A percentile compares a stretch with the other conserved stretches of the same genome.
These are phyloP conservation scores for Xestobium rufovillosum DNA, from an alignment of 2,888 invertebrate genomes.

Conservation along the genomic window DNA sequence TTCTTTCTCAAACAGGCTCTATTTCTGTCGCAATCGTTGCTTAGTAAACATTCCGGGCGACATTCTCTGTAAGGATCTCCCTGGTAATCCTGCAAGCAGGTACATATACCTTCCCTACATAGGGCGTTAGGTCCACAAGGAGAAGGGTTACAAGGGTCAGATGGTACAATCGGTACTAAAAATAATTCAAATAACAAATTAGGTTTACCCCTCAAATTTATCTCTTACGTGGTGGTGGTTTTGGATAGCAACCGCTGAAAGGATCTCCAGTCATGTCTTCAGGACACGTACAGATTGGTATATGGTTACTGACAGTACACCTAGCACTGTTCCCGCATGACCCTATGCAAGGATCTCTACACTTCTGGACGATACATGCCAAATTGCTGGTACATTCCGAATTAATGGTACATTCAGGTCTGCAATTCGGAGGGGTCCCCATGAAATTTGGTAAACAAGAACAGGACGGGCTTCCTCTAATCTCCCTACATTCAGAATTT, in stretches of 20 bases:
- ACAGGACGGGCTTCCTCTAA: constrained; percentile 47
- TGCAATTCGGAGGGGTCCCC: constrained; percentile 49
- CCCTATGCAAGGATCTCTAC: constrained; percentile 58
- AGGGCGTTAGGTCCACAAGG: constrained; percentile 65
- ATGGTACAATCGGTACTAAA: constrained; percentile 25
- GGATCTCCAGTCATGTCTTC: constrained; percentile 58
- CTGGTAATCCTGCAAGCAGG: constrained; percentile 40
- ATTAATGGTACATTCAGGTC: constrained; percentile 50
- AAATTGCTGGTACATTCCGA: constrained; percentile 47
- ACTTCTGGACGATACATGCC: constrained; percentile 51
- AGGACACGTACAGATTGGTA: constrained; percentile 59
- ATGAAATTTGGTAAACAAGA: constrained; percentile 47
- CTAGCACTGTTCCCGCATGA: constrained; percentile 55
- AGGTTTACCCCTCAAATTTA: constrained; percentile 12
- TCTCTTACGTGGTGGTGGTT: constrained; percentile 31
- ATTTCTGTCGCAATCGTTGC: constrained; percentile 42
- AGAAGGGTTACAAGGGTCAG: constrained; percentile 53
- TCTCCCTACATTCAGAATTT: constrained; percentile 48
- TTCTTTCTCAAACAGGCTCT: constrained; percentile 44
- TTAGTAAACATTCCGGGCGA: constrained; percentile 45
- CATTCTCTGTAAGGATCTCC: constrained; percentile 44
- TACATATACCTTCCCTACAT: constrained; percentile 50
- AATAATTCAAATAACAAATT: constrained; percentile 5
- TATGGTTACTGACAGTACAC: constrained; percentile 59
- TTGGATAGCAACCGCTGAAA: constrained; percentile 41